Evolutionary conservation across 2,888 invertebrate species (phyloP).

Genomic region (Cephus pulcher): DNA sequence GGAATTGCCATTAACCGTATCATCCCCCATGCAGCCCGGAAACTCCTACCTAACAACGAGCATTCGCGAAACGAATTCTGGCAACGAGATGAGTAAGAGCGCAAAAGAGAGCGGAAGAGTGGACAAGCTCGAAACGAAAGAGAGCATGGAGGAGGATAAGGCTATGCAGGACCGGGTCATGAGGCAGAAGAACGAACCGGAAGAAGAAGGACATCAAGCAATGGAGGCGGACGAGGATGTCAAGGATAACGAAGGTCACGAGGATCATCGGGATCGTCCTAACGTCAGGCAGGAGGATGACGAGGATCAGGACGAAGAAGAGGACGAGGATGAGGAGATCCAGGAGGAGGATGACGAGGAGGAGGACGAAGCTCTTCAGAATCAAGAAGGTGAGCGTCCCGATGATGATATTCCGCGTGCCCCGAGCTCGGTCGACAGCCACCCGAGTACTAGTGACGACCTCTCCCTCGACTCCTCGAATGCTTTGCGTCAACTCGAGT

Average conservation of each 20-base stretch:
- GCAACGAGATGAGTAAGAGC: not conserved
- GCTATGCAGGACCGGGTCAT: conserved; percentile 10
- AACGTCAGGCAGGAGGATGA: conserved; percentile 34
- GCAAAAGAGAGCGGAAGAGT: conserved; percentile 1
- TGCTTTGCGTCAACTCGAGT: conserved; percentile 82
- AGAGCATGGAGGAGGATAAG: conserved; percentile 6
- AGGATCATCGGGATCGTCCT: not conserved
- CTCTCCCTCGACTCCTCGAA: conserved; percentile 72
- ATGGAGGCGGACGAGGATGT: conserved; percentile 57
- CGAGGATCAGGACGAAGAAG: conserved; percentile 42
- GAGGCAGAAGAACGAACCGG: conserved; percentile 27
- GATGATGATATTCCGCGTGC: conserved; percentile 60
- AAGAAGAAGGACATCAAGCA: conserved; percentile 55
- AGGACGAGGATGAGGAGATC: conserved; percentile 52
- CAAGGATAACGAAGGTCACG: conserved; percentile 58
- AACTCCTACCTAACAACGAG: conserved; percentile 4
- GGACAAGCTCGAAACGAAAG: not conserved
- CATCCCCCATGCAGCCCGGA: conserved; percentile 8
- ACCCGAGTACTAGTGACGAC: conserved; percentile 69
- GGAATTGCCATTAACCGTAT: conserved; percentile 16
- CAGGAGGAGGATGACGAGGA: conserved; percentile 38
- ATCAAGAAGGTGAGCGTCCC: conserved; percentile 46
- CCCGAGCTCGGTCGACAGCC: conserved; percentile 71
- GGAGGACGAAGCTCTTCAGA: conserved; percentile 48
- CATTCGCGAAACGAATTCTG: not conserved